These are phyloP conservation scores for Tauraco hartlaubi DNA, from an alignment of 2,797 vertebrate species.

Conservation along the genomic window DNA sequence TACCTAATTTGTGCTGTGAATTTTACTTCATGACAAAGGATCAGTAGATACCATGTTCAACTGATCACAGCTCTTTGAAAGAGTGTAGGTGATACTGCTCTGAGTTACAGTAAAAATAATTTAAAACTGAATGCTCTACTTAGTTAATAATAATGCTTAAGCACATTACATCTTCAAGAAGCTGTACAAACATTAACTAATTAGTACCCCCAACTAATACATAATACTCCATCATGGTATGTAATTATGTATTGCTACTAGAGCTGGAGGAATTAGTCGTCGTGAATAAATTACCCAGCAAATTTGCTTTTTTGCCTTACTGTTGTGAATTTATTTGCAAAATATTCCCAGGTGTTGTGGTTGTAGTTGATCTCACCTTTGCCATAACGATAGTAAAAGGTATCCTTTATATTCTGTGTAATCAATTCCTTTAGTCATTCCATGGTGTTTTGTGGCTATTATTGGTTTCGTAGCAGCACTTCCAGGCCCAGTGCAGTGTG, in stretches of 20 bases:
- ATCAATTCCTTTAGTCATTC: accelerated
- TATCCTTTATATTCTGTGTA: accelerated
- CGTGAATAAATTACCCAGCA: slow-evolving; percentile 48
- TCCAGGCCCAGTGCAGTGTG: neutral
- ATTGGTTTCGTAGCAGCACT: neutral
- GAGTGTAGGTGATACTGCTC: slow-evolving; percentile 26
- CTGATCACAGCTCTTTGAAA: neutral
- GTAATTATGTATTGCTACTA: slow-evolving; percentile 68
- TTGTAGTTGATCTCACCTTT: neutral
- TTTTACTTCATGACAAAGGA: neutral
- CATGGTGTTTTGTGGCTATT: neutral
- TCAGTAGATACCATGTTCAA: neutral
- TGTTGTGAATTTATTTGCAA: neutral
- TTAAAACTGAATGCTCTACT: neutral
- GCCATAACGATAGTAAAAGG: accelerated
- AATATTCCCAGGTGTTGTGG: neutral
- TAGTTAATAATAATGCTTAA: slow-evolving; percentile 64
- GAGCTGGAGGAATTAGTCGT: slow-evolving; percentile 47
- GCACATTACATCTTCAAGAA: slow-evolving; percentile 44
- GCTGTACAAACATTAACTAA: slow-evolving; percentile 77
- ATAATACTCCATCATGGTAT: slow-evolving; percentile 33
- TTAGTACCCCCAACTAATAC: slow-evolving; percentile 69
- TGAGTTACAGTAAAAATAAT: slow-evolving; percentile 6
- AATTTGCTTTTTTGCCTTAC: neutral
- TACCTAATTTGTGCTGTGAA: neutral